These are phyloP conservation scores for Lamellibrachia luymesi DNA, from an alignment of 1,140 invertebrate genomes.

Conservation along the genomic window DNA sequence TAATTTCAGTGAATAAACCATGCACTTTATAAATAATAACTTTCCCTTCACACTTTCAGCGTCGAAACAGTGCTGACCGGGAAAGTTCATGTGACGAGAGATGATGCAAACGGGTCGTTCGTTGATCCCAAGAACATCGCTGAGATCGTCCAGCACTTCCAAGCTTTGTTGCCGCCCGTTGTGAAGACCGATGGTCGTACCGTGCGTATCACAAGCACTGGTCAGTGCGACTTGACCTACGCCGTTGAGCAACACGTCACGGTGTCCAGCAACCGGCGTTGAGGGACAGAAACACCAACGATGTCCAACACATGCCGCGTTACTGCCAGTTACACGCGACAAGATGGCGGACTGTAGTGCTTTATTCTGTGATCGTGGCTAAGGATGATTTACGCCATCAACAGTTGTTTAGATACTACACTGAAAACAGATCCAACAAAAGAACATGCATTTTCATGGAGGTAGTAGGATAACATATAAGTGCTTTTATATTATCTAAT, in stretches of 20 bases:
- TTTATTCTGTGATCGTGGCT: too few relatives aligned
- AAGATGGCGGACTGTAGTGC: too few relatives aligned
- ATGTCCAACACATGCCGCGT: neutral
- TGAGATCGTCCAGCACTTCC: neutral
- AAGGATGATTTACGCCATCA: too few relatives aligned
- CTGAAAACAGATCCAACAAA: too few relatives aligned
- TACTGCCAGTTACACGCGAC: too few relatives aligned
- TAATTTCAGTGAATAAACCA: neutral
- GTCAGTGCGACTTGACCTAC: neutral
- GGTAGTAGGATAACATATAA: too few relatives aligned
- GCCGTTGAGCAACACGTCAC: neutral
- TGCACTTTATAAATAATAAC: neutral
- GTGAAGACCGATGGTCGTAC: neutral
- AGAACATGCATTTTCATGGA: too few relatives aligned
- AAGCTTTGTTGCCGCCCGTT: neutral
- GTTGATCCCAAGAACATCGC: neutral
- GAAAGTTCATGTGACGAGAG: neutral
- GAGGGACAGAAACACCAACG: neutral
- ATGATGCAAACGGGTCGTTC: neutral
- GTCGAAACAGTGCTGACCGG: neutral
- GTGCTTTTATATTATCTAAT: too few relatives aligned
- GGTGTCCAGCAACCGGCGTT: neutral
- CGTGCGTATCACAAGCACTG: neutral
- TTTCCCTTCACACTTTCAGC: neutral
- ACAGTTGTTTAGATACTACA: too few relatives aligned